Base-by-base conservation (phyloP, 2,113 vertebrate species). In the Bombycilla garrulus region DNA sequence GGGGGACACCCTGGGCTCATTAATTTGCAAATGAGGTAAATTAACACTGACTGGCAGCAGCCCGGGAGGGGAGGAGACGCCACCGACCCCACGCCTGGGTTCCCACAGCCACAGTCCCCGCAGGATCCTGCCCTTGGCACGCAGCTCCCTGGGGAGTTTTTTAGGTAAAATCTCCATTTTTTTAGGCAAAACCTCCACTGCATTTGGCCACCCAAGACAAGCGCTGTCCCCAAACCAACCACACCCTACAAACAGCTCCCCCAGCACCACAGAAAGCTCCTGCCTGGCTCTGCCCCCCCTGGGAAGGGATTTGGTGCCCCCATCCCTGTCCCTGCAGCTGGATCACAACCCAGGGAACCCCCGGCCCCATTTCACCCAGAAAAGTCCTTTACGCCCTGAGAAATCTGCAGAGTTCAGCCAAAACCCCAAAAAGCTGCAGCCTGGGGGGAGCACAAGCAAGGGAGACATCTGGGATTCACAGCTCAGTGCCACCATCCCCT, bases 201-300 rank as follows among this genome's bases (percentile, higher is more conserved):
- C 12, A 0, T 35, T 35, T 44, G 65, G n/a, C 42, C 35, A 2
- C 69, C 26, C 25, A 2, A 2, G 3, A 2, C 17, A 2, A 8
- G 4, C 23, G 48, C 38, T 2, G 15, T 15, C 12, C 48, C 24
- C 36, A 16, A 35, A 1, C 54, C 47, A 18, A 5, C 4, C 6
- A 0, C 16, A 1, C 6, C 12, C 3, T 1, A 6, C 4, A 21
- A 58, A 1, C 2, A 23, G n/a, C 23, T 10, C 31, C 62, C 47
- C 0, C 17, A 25, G 40, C 51, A 0, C 9, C 4, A 11, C 29
- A 10, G 28, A 1, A 7, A 47, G 11, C 35, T 38, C 33, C 21
- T 33, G 11, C 36, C 76, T 1, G 17, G 35, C 83, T 26, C 57
- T 22, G 47, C 19, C 42, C 9, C 11, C 23, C 5, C 44, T 0